Base-by-base conservation (phyloP, 2,113 vertebrate species). In the Xiphophorus hellerii region DNA sequence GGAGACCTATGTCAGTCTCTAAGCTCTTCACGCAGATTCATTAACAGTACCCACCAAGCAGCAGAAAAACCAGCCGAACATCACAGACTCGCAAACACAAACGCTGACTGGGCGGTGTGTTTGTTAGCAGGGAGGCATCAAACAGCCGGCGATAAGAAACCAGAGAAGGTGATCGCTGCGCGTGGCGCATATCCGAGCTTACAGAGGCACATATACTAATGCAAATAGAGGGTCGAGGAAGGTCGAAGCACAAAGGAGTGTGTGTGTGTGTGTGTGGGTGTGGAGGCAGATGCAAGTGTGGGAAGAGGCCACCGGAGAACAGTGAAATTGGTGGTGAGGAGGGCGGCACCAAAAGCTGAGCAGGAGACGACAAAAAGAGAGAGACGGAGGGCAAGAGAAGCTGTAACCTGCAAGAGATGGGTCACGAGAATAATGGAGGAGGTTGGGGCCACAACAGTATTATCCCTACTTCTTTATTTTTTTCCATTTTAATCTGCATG, bases 21-120 rank as follows among this genome's bases (percentile, higher is more conserved):
- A 82, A 88, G 85, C 83, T 73, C 69, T 78, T 80, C 66, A 48
- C 15, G 68, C 71, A 71, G 76, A 84, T 78, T 88, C 83, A 93
- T 88, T 84, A 89, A 70, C 44, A 84, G 66, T 74, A 70, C 35
- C 61, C 71, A 71, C 35, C 71, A 67, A 87, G 51, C 76, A 82
- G 73, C 66, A 62, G 31, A 48, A 82, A 62, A 68, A 65, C 71
- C 30, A 62, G 42, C 31, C 51, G 29, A 14, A 75, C 65, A 71
- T 65, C 69, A 80, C 66, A 69, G 74, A 71, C 70, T 64, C 72
- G 65, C 73, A 71, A 33, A 76, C 70, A 72, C 67, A 64, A 87
- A 76, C 60, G 90, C 92, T 90, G 91, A 91, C 79, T 71, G 42
- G 58, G 88, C 81, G 83, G 29, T 74, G 76, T 76, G 78, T 71